phyloP scores from a whole-genome alignment of 2,113 vertebrate species.

The Suricata suricatta region DNA sequence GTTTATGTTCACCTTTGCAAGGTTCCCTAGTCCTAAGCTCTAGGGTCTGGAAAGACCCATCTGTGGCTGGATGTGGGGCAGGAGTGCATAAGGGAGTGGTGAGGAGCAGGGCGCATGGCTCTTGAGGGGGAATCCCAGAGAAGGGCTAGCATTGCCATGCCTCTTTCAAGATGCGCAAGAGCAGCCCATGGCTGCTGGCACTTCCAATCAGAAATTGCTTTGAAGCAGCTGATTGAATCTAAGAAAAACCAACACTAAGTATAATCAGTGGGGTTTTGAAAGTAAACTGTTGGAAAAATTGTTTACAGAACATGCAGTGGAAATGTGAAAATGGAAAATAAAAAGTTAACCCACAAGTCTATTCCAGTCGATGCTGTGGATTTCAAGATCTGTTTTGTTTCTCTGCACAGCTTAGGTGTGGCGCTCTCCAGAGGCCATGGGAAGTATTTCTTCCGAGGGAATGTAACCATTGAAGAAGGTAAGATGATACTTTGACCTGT shows the following conservation, averaged over 20 bases:
- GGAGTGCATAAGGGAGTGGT: slow-evolving; percentile 43
- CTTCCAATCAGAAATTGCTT: slow-evolving; percentile 66
- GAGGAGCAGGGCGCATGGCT: slow-evolving; percentile 50
- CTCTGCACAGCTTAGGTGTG: slow-evolving; percentile 94
- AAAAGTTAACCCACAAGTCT: slow-evolving; percentile 75
- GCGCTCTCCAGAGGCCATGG: slow-evolving; percentile 97
- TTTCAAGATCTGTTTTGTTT: slow-evolving; percentile 85
- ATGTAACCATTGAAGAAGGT: slow-evolving; percentile 98
- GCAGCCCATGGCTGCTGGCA: slow-evolving; percentile 55
- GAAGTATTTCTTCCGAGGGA: slow-evolving; percentile 97
- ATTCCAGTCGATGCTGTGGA: slow-evolving; percentile 66
- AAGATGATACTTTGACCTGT: slow-evolving; percentile 56
- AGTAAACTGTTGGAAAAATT: slow-evolving; percentile 75
- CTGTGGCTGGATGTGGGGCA: background rate
- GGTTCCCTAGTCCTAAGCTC: background rate
- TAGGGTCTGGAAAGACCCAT: slow-evolving; percentile 28
- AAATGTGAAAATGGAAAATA: slow-evolving; percentile 74
- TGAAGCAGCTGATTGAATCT: slow-evolving; percentile 74
- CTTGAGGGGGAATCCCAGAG: background rate
- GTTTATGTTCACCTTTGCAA: background rate
- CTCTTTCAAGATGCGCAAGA: slow-evolving; percentile 58
- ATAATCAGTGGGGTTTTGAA: slow-evolving; percentile 74
- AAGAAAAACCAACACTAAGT: slow-evolving; percentile 72
- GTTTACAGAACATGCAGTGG: slow-evolving; percentile 68
- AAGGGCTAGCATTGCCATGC: slow-evolving; percentile 57